Percentiles rank a stretch among this genome's conserved stretches.
Conservation (phyloP, 2,797 vertebrate genomes). For the Enteromius anoplus region DNA sequence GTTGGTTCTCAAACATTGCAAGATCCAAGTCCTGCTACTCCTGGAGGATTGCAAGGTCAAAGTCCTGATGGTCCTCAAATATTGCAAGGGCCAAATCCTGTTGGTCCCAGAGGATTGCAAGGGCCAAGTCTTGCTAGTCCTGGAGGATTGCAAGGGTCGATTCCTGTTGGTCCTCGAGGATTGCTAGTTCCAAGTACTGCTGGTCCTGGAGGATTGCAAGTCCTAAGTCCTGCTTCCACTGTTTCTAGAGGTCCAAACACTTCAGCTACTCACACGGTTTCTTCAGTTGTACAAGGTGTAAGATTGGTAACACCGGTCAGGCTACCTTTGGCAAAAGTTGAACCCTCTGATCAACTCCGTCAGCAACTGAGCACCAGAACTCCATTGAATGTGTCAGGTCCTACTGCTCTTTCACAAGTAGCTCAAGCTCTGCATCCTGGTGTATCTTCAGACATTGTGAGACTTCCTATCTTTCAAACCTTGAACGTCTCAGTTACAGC, state of each 20-base stretch:
- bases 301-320: conserved; percentile 53
- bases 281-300: conserved; percentile 58
- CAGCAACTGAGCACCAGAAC: conserved; percentile 40
- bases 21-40: fast-evolving
- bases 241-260: conserved; percentile 58
- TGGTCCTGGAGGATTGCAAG: conserved; percentile 58
- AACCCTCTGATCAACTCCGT: conserved; percentile 28
- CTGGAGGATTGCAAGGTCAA: neutral
- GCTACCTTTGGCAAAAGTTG: conserved; percentile 53
- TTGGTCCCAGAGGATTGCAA: conserved; percentile 69
- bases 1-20: neutral
- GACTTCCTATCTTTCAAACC: conserved; percentile 44
- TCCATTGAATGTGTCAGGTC: conserved; percentile 33
- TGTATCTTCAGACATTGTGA: conserved; percentile 37
- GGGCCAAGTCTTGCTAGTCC: conserved; percentile 83
- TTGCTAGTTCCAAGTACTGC: conserved; percentile 77
- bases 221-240: conserved; percentile 56
- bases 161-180: conserved; percentile 65
- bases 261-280: conserved; percentile 42
- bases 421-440: conserved; percentile 36
- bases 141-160: conserved; percentile 60
- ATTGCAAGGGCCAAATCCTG: neutral
- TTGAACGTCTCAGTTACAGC: conserved; percentile 28
- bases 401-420: conserved; percentile 45
- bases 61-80: fast-evolving